Percentiles rank a stretch among this genome's conserved stretches.
Conservation (phyloP, 2,797 vertebrate genomes). For the Kryptopterus vitreolus region DNA sequence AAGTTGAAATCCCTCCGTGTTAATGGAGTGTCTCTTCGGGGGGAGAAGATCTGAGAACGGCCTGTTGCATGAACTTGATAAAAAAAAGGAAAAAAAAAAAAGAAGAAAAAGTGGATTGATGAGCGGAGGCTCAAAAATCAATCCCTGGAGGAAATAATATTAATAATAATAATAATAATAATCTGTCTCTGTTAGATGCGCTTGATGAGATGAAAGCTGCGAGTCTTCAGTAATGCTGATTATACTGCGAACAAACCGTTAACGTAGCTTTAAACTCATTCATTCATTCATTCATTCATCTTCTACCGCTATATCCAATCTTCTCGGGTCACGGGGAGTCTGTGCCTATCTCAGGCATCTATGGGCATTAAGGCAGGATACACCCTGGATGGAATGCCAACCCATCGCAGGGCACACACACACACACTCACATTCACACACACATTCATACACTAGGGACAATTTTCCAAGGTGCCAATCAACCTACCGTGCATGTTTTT, state of each 20-base stretch:
- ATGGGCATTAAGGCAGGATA: too few relatives aligned
- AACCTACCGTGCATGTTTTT: too few relatives aligned
- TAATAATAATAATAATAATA: background rate
- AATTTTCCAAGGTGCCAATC: too few relatives aligned
- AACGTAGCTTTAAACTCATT: background rate
- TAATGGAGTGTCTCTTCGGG: conserved; percentile 48
- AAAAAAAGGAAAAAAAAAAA: conserved; percentile 41
- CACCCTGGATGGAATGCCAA: too few relatives aligned
- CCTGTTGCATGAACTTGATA: conserved; percentile 35
- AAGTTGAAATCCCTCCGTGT: conserved; percentile 41
- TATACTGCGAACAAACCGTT: background rate
- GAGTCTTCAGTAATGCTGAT: background rate
- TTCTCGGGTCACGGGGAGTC: too few relatives aligned
- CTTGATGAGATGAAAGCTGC: conserved; percentile 20
- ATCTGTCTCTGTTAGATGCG: background rate
- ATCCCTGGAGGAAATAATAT: background rate
- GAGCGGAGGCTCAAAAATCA: background rate
- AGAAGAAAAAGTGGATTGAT: conserved; percentile 39
- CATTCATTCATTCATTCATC: too few relatives aligned
- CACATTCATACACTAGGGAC: too few relatives aligned
- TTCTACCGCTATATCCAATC: too few relatives aligned
- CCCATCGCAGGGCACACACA: too few relatives aligned
- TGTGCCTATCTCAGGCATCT: too few relatives aligned
- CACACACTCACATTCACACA: too few relatives aligned
- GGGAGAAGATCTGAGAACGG: conserved; percentile 22